phyloP scores from a whole-genome alignment of 2,888 invertebrate genomes.

The Diploptera punctata region DNA sequence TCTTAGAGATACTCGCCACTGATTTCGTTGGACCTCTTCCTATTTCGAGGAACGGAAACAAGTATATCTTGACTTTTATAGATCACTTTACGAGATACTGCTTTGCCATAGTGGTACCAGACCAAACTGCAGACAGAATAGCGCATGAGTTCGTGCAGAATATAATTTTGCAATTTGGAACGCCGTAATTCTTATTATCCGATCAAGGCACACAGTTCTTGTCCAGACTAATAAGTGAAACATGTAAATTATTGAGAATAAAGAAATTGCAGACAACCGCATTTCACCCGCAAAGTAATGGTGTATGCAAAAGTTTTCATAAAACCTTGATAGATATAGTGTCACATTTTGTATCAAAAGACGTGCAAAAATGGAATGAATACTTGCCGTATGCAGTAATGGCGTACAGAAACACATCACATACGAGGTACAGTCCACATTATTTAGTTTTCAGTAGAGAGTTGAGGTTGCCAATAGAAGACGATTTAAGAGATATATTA shows the following conservation, averaged over 20 bases:
- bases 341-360: background rate
- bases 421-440: background rate
- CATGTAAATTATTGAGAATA: conserved; percentile 25
- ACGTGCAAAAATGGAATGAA: background rate
- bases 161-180: conserved; percentile 43
- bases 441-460: background rate
- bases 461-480: background rate
- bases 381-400: background rate
- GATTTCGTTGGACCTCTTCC: conserved; percentile 44
- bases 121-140: conserved; percentile 44
- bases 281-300: conserved; percentile 30
- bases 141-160: conserved; percentile 40
- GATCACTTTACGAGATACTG: conserved; percentile 44
- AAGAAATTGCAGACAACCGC: conserved; percentile 19
- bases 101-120: conserved; percentile 44
- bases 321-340: background rate
- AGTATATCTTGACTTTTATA: conserved; percentile 44
- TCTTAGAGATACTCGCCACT: conserved; percentile 1
- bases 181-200: conserved; percentile 41
- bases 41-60: conserved; percentile 38
- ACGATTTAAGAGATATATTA: no score
- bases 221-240: conserved; percentile 38
- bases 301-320: conserved; percentile 4
- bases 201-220: conserved; percentile 46
- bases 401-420: background rate